phyloP scores from a whole-genome alignment of 1,140 invertebrate species.

The Drosophila persimilis region DNA sequence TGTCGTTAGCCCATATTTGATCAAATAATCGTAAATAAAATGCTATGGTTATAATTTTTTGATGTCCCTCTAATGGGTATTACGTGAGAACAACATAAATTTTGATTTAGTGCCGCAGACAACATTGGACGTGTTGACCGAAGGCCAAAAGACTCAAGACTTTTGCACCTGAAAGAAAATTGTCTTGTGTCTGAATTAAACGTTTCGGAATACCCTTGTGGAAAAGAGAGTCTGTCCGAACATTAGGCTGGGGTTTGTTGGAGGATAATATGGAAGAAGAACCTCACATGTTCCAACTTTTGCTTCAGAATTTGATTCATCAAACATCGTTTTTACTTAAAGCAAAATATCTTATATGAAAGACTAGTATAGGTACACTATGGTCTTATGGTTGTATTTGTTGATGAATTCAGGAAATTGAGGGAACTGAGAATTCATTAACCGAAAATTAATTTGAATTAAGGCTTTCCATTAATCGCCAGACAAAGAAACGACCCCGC shows the following conservation, averaged over 20 bases:
- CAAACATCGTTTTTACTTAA: too few relatives aligned
- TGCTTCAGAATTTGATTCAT: too few relatives aligned
- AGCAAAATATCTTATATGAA: too few relatives aligned
- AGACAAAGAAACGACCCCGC: constrained; percentile 9
- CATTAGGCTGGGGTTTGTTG: too few relatives aligned
- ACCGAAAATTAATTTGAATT: constrained; percentile 35
- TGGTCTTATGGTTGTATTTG: too few relatives aligned
- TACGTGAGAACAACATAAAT: constrained; percentile 70
- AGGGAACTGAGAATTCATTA: constrained; percentile 26
- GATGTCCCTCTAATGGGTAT: constrained; percentile 70
- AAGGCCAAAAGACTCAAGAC: constrained; percentile 12
- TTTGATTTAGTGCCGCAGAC: constrained; percentile 63
- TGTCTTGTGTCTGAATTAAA: constrained; percentile 14
- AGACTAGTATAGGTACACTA: too few relatives aligned
- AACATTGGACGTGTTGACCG: constrained; percentile 47
- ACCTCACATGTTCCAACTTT: too few relatives aligned
- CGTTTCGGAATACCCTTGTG: constrained; percentile 19
- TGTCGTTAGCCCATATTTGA: constrained; percentile 56
- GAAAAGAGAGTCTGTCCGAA: too few relatives aligned
- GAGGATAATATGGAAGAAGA: too few relatives aligned
- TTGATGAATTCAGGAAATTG: neutral
- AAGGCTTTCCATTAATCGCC: constrained; percentile 30
- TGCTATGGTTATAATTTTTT: constrained; percentile 77
- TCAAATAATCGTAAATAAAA: constrained; percentile 80
- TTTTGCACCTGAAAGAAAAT: constrained; percentile 36